phyloP scores from a whole-genome alignment of 2,888 invertebrate species.

The Leucophenga montana region DNA sequence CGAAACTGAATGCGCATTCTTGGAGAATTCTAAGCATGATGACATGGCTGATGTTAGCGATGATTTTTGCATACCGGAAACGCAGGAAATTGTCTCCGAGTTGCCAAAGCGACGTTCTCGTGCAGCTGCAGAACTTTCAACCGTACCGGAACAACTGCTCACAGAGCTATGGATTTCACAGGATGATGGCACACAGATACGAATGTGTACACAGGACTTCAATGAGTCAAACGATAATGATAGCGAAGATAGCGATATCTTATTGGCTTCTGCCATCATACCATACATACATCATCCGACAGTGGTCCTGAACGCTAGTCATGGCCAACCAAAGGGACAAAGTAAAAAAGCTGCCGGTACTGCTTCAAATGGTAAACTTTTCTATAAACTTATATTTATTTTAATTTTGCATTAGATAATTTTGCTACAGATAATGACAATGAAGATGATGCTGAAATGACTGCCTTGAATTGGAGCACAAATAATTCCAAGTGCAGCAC shows the following conservation, averaged over 20 bases:
- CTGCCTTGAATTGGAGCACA: background rate
- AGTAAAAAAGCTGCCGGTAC: no score
- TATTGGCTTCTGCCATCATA: constrained; percentile 1
- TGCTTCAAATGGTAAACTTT: no score
- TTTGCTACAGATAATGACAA: background rate
- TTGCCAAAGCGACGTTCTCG: background rate
- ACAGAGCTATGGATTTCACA: background rate
- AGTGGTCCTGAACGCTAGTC: background rate
- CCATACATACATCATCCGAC: background rate
- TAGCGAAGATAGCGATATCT: constrained; percentile 2
- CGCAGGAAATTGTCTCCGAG: background rate
- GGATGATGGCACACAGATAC: background rate
- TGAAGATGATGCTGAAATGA: background rate
- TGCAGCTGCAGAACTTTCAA: background rate
- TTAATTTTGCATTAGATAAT: no score
- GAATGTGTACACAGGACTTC: constrained; percentile 16
- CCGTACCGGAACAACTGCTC: background rate
- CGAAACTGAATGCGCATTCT: background rate
- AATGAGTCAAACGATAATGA: background rate
- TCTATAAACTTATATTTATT: no score
- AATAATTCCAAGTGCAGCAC: background rate
- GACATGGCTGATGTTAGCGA: background rate
- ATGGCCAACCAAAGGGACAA: background rate
- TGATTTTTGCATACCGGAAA: constrained; percentile 20
- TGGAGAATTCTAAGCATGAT: background rate